These are phyloP conservation scores for Phenganax stokvisi DNA, from an alignment of 92 coral and sea anemone species.

Conservation along the genomic window DNA sequence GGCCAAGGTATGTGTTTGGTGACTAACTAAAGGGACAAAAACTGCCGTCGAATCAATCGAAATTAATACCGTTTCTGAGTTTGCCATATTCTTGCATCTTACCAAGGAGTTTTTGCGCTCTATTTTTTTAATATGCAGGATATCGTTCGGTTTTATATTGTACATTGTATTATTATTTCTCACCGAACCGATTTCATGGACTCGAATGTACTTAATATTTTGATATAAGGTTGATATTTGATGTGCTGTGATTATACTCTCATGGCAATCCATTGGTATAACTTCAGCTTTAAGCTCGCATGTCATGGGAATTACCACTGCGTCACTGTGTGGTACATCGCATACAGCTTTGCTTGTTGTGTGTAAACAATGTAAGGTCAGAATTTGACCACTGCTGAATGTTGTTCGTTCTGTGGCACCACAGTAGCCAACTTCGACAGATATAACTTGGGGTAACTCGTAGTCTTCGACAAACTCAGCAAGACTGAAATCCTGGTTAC, in stretches of 20 bases:
- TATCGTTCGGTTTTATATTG: conserved; percentile 12
- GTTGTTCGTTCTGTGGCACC: not conserved
- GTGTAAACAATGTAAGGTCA: conserved; percentile 7
- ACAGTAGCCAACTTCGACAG: conserved; percentile 26
- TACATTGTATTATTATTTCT: not conserved
- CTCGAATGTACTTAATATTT: conserved; percentile 2
- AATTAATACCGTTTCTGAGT: not conserved
- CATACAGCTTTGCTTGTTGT: conserved; percentile 9
- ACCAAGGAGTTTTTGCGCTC: not conserved
- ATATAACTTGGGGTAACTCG: conserved; percentile 20
- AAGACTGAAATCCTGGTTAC: not conserved
- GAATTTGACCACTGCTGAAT: conserved; percentile 14
- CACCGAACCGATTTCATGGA: not conserved
- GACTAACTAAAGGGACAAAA: not conserved
- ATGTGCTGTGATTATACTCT: not conserved
- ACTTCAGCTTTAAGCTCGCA: conserved; percentile 19
- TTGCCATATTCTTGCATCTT: not conserved
- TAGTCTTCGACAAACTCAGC: conserved; percentile 19
- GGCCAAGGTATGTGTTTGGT: not conserved
- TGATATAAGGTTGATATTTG: not conserved
- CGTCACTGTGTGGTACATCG: not conserved
- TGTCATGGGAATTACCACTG: not conserved
- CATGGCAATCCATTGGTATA: not conserved
- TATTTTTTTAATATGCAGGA: conserved; percentile 11
- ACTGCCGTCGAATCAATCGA: conserved; percentile 4